phyloP scores from a whole-genome alignment of 2,797 vertebrate species.

The Catharus ustulatus region DNA sequence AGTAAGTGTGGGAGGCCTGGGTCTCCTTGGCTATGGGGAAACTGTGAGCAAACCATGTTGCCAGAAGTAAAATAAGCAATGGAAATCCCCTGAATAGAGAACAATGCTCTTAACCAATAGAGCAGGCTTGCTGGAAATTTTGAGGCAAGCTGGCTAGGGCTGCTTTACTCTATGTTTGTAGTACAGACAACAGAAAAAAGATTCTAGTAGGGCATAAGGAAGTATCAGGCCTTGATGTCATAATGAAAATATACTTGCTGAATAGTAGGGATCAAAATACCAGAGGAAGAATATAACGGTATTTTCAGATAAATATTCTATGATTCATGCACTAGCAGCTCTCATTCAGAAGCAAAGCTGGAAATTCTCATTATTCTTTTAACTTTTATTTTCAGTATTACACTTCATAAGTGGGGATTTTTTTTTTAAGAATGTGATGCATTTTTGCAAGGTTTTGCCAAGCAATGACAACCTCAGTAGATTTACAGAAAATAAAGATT shows the following conservation, averaged over 20 bases:
- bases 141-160: background rate
- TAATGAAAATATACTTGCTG: background rate
- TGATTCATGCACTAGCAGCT: background rate
- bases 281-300: background rate
- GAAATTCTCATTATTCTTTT: background rate
- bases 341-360: background rate
- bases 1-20: background rate
- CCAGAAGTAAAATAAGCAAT: background rate
- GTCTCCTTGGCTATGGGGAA: background rate
- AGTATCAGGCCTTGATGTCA: background rate
- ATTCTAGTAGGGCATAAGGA: background rate
- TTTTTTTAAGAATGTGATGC: background rate
- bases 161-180: background rate
- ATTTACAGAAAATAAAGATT: background rate
- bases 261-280: background rate
- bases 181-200: background rate
- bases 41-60: background rate
- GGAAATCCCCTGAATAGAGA: background rate
- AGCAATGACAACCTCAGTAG: background rate
- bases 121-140: background rate
- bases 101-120: background rate
- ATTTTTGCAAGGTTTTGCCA: background rate
- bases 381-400: background rate
- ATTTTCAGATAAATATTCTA: background rate
- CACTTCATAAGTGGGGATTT: background rate